Evolutionary conservation across 2,797 vertebrate species (phyloP), one percentile per base, ranked within the genome.

Genomic region (Aplochiton taeniatus): DNA sequence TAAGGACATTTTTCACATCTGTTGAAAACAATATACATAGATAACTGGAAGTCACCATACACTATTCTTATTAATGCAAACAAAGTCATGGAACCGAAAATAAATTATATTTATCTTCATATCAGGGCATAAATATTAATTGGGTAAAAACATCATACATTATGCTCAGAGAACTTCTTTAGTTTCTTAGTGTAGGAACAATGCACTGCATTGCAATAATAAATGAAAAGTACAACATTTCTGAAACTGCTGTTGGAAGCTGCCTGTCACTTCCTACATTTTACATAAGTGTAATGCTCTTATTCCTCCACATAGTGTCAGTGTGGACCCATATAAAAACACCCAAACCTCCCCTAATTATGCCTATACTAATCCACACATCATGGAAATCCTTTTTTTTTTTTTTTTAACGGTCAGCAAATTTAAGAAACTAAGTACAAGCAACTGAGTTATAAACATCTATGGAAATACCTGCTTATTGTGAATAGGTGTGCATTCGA

Each of bases 1-100:
- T 80, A 0, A 73, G 85, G 83, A 84, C 83, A 90, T 90, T 88
- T 87, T 78, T 91, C 89, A 90, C 85, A 89, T 88, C 86, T 90
- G 88, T 75, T 85, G 83, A 87, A 84, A 88, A 85, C 75, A 78
- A 76, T 86, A 77, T 73, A 78, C 87, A 80, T 82, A 82, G 79
- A 80, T 87, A 79, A 89, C 82, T 85, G 84, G 78, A 85, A 86
- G 85, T 82, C 86, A 85, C 77, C 74, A 87, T 84, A 83, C 85
- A 80, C 79, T 62, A 47, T 65, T 77, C 81, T 89, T 89, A 88
- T 85, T 87, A 87, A 89, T 89, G 85, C 85, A 87, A 84, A 89
- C 83, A 85, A 82, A 85, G 83, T 85, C 80, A 80, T 79, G 69
- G 79, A 76, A 58, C 73, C 58, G 75, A 83, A 85, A 87, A 87